phyloP scores from a whole-genome alignment of 2,888 invertebrate genomes.

The Nomada hirtipes region DNA sequence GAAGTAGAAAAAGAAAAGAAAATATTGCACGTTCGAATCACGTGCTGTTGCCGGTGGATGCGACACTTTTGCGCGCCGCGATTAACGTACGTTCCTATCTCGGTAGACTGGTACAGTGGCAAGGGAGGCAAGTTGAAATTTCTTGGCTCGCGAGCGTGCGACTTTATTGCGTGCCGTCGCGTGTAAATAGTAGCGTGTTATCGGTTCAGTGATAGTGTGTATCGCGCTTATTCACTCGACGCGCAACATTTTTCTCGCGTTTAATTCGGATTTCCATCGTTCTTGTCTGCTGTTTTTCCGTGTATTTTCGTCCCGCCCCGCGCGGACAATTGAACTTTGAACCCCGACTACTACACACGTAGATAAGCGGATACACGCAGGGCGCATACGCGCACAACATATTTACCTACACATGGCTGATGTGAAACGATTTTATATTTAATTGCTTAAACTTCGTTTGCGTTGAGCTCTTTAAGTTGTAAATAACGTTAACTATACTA shows the following conservation, averaged over 20 bases:
- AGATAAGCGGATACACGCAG: conserved; percentile 10
- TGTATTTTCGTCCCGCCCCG: background rate
- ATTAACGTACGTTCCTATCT: conserved; percentile 60
- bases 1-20: conserved; percentile 9
- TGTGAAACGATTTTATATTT: conserved; percentile 12
- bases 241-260: background rate
- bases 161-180: conserved; percentile 21
- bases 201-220: conserved; percentile 16
- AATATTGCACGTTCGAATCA: conserved; percentile 47
- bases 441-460: conserved; percentile 24
- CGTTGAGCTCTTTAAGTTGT: conserved; percentile 19
- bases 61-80: conserved; percentile 29
- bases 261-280: conserved; percentile 3
- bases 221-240: background rate
- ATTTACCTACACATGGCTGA: background rate
- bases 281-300: too few species aligned
- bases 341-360: background rate
- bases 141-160: background rate
- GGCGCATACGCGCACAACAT: background rate
- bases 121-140: conserved; percentile 1
- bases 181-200: conserved; percentile 42
- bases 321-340: conserved; percentile 19
- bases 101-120: conserved; percentile 24
- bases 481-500: conserved; percentile 34
- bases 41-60: conserved; percentile 40